Percentiles rank a stretch among this genome's conserved stretches.
These are phyloP conservation scores for Planococcus citri DNA, from an alignment of 1,140 invertebrate species.

Conservation along the genomic window DNA sequence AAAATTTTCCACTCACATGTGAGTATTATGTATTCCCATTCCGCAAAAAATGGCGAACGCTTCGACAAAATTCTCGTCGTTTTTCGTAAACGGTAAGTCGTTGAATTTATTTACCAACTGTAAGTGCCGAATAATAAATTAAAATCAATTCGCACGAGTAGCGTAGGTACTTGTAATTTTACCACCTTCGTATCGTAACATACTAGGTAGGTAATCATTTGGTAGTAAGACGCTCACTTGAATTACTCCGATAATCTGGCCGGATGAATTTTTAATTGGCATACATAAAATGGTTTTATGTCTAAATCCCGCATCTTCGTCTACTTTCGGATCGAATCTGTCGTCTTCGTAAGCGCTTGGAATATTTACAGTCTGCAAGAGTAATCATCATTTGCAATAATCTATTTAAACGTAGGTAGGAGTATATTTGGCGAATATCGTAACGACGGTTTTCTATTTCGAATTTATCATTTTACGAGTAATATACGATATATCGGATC, in stretches of 20 bases:
- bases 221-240: no score
- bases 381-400: background rate
- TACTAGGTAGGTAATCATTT: no score
- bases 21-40: conserved; percentile 93
- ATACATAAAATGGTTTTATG: conserved; percentile 80
- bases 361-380: conserved; percentile 66
- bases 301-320: conserved; percentile 60
- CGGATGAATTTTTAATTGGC: conserved; percentile 80
- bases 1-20: conserved; percentile 51
- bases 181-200: no score
- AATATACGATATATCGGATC: no score
- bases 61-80: conserved; percentile 87
- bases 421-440: no score
- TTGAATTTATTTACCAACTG: conserved; percentile 87
- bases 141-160: background rate
- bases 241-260: conserved; percentile 84
- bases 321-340: conserved; percentile 78
- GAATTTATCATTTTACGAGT: no score
- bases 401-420: no score
- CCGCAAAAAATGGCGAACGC: conserved; percentile 96
- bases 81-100: conserved; percentile 73
- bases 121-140: conserved; percentile 28
- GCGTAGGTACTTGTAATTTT: background rate
- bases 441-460: no score
- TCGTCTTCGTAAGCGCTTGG: conserved; percentile 80